These are phyloP conservation scores for Apostichopus californicus DNA, from an alignment of 35 echinoderm and acorn worm genomes.

Conservation along the genomic window DNA sequence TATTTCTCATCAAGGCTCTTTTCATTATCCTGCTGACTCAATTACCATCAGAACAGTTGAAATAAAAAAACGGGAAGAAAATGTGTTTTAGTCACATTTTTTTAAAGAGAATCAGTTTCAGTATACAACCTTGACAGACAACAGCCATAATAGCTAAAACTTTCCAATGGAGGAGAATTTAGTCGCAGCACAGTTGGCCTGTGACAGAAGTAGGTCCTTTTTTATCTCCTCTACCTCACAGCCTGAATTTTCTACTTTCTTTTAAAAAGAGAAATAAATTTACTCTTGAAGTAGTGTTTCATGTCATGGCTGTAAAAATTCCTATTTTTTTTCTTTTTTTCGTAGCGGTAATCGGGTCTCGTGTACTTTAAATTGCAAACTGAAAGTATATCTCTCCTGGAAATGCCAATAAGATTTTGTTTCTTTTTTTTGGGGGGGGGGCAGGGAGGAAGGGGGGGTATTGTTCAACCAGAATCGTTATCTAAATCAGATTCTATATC, in stretches of 20 bases:
- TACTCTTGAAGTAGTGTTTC: neutral
- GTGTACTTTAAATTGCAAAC: neutral
- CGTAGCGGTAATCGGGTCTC: neutral
- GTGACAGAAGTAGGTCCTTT: neutral
- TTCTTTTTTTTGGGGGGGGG: too few relatives aligned
- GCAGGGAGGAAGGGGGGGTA: too few relatives aligned
- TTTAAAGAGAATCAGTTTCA: constrained; percentile 1
- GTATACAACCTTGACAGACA: neutral
- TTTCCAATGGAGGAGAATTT: neutral
- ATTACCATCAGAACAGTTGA: constrained; percentile 2
- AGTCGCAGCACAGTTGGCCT: neutral
- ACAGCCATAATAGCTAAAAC: neutral
- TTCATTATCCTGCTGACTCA: neutral
- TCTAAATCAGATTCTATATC: too few relatives aligned
- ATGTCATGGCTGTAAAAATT: neutral
- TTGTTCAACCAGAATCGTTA: too few relatives aligned
- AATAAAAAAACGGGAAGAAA: neutral
- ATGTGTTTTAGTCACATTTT: constrained; percentile 8
- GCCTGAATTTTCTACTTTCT: neutral
- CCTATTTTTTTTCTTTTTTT: neutral
- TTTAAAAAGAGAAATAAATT: neutral
- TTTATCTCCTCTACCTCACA: neutral
- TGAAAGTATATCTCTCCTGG: too few relatives aligned
- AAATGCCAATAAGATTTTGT: too few relatives aligned
- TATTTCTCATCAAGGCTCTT: constrained; percentile 11